Conservation (phyloP, 1,140 invertebrate genomes). For the Lamellibrachia luymesi region DNA sequence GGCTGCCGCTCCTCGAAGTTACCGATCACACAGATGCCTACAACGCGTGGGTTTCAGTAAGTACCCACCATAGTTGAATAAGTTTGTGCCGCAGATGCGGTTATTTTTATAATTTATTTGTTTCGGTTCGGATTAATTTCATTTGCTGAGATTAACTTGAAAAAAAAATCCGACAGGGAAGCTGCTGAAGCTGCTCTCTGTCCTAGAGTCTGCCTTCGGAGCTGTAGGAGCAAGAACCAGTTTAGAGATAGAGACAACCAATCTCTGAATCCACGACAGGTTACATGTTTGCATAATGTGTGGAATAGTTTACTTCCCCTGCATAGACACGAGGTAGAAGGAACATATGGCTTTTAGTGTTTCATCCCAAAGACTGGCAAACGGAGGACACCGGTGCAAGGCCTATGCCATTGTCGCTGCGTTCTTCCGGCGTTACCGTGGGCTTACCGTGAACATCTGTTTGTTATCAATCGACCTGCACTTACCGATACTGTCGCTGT, state of each 20-base stretch:
- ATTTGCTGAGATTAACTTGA: too few species aligned
- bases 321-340: too few species aligned
- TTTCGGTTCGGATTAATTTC: too few species aligned
- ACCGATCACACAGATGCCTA: constrained; percentile 41
- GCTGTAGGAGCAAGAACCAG: background rate
- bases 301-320: too few species aligned
- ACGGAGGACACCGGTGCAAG: background rate
- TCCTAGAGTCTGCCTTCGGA: background rate
- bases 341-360: too few species aligned
- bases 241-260: too few species aligned
- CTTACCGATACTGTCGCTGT: background rate
- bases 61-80: background rate
- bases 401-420: background rate
- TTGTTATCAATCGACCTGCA: background rate
- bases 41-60: background rate
- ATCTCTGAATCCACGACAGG: too few species aligned
- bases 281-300: too few species aligned
- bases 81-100: background rate
- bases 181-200: background rate
- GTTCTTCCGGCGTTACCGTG: background rate
- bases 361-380: background rate
- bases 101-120: too few species aligned
- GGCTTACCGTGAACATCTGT: background rate
- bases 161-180: too few species aligned
- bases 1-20: constrained; percentile 44